Evolutionary conservation across 2,113 vertebrate species (phyloP).

Genomic region (Phaethornis superciliosus): DNA sequence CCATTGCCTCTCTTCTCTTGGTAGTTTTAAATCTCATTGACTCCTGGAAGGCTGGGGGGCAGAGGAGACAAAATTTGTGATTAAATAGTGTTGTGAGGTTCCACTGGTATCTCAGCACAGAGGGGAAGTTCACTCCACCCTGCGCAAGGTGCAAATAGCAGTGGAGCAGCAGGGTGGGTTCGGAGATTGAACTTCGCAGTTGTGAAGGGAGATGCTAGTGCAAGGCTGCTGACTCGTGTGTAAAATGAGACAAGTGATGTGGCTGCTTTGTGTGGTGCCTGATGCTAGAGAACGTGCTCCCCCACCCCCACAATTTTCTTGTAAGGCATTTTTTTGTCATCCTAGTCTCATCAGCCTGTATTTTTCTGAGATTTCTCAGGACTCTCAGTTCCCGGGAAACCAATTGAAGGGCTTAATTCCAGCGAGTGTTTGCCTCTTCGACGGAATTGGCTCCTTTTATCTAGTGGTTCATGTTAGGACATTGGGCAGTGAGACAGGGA

Average conservation of each 20-base stretch:
- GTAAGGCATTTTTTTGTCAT: not conserved
- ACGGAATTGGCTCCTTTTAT: not conserved
- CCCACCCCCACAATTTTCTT: not conserved
- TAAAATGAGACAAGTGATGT: not conserved
- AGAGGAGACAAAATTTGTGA: not conserved
- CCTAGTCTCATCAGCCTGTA: not conserved
- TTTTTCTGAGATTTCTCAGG: not conserved
- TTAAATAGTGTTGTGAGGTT: not conserved
- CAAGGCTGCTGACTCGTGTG: not conserved
- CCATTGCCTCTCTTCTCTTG: not conserved
- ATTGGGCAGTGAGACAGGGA: not conserved
- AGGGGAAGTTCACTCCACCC: not conserved
- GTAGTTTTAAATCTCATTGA: not conserved
- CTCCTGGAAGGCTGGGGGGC: not conserved
- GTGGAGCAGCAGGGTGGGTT: not conserved
- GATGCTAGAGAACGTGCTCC: not conserved
- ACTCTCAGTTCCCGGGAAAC: not conserved
- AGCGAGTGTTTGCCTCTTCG: not conserved
- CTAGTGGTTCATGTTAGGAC: not conserved
- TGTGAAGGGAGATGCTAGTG: accelerated
- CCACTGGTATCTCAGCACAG: not conserved
- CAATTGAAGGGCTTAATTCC: not conserved
- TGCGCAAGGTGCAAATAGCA: not conserved
- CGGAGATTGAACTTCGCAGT: accelerated
- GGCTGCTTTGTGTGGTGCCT: not conserved